Base-by-base conservation (phyloP, 2,797 vertebrate genomes). In the Chrysocyon brachyurus region DNA sequence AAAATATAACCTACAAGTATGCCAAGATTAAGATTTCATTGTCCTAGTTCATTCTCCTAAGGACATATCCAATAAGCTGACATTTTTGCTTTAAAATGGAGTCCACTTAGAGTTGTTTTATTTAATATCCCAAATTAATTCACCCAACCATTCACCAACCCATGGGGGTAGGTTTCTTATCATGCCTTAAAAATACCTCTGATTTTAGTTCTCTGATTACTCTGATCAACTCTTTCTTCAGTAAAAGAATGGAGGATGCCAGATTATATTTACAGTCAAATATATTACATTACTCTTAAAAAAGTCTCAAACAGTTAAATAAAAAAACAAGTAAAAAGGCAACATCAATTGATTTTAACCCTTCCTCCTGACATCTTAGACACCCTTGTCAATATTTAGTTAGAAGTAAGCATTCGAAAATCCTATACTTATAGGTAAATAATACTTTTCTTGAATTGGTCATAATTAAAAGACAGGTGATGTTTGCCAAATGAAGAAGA, bases 331-430 rank as follows among this genome's bases (percentile, higher is more conserved):
- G 12, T 63, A 24, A 64, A 89, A 83, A 68, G 54, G 33, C 33
- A 79, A 17, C 7, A 54, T n/a, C 3, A 33, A 59, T 77, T 92
- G 70, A 81, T 93, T 88, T 93, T 72, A 94, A 83, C 2, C 4
- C 52, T 91, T 91, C 59, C 6, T 86, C 31, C 63, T 93, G 28
- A 68, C 31, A 87, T 83, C 15, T 75, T 54, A 54, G 12, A 79
- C 4, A 54, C 7, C 49, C 31, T 56, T 66, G 12, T 87, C 36
- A 68, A 93, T 75, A 63, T 79, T 73, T 61, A 89, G 11, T 73
- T 92, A 70, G 31, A 86, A 93, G 2, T n/a, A 96, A 66, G 10
- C 31, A 94, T 93, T 89, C 24, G 52, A 87, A 88, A 96, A 73
- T 6, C 4, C 6, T 92, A 31, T 61, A 77, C 31, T 33, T 94